Evolutionary conservation across 2,888 invertebrate species (phyloP), one percentile per base, ranked within the genome.

Genomic region (Seladonia tumulorum): DNA sequence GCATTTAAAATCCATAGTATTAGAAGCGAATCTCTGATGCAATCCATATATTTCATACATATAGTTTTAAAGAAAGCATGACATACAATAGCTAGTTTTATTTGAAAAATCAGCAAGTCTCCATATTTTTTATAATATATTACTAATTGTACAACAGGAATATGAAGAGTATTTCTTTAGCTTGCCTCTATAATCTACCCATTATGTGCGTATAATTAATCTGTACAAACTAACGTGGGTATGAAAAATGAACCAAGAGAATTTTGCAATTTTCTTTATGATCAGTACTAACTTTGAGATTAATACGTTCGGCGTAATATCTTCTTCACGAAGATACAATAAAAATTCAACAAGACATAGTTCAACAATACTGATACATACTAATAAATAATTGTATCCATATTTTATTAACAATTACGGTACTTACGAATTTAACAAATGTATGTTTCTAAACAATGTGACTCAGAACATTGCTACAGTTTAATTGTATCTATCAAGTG

Each of bases 1-100:
- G 90, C 90, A 90, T 90, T 90, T 90, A 90, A 86, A 73, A 83
- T 68, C 68, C 66, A 12, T 79, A 81, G 53, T 79, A 70, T 73
- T 84, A 79, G 39, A 80, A 70, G 60, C 22, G 87, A 86, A 86
- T 85, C 81, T 89, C 81, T 79, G 60, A 66, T 83, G 22, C 76
- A 60, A 68, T 68, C 60, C n/a, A 70, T 70, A 22, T 14, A 60
- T 77, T 66, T 45, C 18, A 47, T 81, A 14, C 39, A 29, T 74
- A 68, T 70, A 39, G 72, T 81, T 70, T 79, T 57, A 57, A 35
- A 70, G 53, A 71, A 60, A 47, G 76, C 70, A 75, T 76, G 39
- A 72, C 39, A 14, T 82, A 70, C 25, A 81, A 66, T 63, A 79
- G 8, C 16, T 79, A 60, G 86, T 71, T 74, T 75, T 68, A 78